Base-by-base conservation (phyloP, 2,888 invertebrate species). In the Xiphydria camelus region DNA sequence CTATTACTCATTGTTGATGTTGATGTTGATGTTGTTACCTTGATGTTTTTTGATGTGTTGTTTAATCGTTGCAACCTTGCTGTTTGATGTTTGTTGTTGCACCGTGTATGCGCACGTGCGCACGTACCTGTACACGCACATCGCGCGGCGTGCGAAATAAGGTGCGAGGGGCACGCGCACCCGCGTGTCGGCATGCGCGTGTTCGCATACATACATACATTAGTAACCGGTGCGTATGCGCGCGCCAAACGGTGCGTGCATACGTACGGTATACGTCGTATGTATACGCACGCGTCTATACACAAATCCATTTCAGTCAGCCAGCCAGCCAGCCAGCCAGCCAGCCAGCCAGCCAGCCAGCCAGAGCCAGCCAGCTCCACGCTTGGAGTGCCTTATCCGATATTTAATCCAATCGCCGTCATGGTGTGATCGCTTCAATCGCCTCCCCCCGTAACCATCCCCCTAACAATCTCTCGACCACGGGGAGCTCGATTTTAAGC, bases 11-110 rank as follows among this genome's bases (percentile, higher is more conserved):
- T 65, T 70, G 68, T 71, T 68, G 61, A 69, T 73, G 71, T 74
- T 70, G 31, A 44, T 44, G 45, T 45, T 45, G 42, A 42, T 42
- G 45, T 45, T 45, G 45, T 45, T 45, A 45, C 39, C 52, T 73
- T 73, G 72, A 68, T 74, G 73, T 74, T 73, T 69, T 63, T 71
- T 69, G 67, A 69, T 74, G 71, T 73, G 70, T 67, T 73, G 73
- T 73, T 72, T 72, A 71, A 64, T 73, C 68, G 72, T 69, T 73
- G 73, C 72, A 42, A 59, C 64, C 71, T 41, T 73, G 74, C 71
- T 70, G 68, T 68, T 74, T 71, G 72, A 72, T 74, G 74, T 75
- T 74, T 72, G 70, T 73, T 68, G 73, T 74, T 73, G 74, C 74
- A 75, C 74, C 67, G 62, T 59, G 58, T 60, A 62, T 14, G 26